These are phyloP conservation scores for Actenoides lindsayi DNA, from an alignment of 2,113 vertebrate genomes.

Conservation along the genomic window DNA sequence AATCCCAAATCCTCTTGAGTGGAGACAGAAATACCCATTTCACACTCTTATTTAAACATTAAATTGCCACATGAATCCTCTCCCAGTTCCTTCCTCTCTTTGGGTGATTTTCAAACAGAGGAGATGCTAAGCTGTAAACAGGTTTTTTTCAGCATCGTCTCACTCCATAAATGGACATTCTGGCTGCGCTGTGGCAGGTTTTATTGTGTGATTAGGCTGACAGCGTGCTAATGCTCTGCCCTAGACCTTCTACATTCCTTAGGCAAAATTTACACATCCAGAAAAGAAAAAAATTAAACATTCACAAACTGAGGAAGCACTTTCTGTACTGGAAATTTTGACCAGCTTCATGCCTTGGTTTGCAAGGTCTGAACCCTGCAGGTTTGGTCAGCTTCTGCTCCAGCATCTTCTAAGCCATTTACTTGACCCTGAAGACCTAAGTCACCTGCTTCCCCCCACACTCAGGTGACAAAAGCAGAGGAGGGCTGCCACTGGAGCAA, in stretches of 20 bases:
- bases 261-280: neutral
- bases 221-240: neutral
- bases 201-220: slow-evolving; percentile 32
- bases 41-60: neutral
- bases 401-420: neutral
- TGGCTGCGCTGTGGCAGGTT: neutral
- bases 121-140: slow-evolving; percentile 33
- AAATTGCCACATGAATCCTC: neutral
- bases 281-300: neutral
- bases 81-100: slow-evolving; percentile 28
- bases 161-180: slow-evolving; percentile 27
- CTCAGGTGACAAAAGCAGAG: neutral
- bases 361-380: neutral
- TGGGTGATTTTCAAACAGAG: slow-evolving; percentile 28
- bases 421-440: neutral
- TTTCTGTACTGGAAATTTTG: neutral
- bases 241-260: slow-evolving; percentile 9
- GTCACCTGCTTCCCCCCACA: neutral
- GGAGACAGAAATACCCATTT: neutral
- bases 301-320: neutral
- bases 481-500: neutral
- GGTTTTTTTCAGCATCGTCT: neutral
- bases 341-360: neutral
- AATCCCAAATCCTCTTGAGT: neutral
- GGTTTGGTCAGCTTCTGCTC: neutral